Conservation (phyloP, 2,888 invertebrate species). For the Thyatira batis region DNA sequence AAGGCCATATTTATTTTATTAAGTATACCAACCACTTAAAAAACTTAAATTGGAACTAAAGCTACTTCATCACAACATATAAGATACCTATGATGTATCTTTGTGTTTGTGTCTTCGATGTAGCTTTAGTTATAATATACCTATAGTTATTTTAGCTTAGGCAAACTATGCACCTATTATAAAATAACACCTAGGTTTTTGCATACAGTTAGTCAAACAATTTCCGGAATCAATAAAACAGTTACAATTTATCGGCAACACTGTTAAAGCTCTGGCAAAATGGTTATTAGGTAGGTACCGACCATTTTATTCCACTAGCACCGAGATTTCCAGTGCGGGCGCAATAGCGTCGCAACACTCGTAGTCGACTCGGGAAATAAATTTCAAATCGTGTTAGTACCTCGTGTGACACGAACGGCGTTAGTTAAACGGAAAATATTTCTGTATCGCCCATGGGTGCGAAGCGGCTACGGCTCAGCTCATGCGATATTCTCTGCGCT, state of each 20-base stretch:
- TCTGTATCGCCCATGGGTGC: slow-evolving; percentile 62
- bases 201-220: not conserved
- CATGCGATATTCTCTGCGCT: slow-evolving; percentile 57
- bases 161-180: slow-evolving; percentile 24
- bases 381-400: slow-evolving; percentile 65
- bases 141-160: too few relatives aligned
- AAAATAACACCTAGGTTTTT: not conserved
- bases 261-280: not conserved
- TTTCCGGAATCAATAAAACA: not conserved
- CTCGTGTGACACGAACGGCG: slow-evolving; percentile 56
- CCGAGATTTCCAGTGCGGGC: slow-evolving; percentile 22
- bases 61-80: too few relatives aligned
- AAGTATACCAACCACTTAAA: too few relatives aligned
- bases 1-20: too few relatives aligned
- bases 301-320: slow-evolving; percentile 3
- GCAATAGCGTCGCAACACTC: slow-evolving; percentile 35
- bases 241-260: not conserved
- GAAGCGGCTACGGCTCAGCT: slow-evolving; percentile 50
- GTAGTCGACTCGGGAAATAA: slow-evolving; percentile 57
- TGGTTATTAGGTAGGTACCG: slow-evolving; percentile 3
- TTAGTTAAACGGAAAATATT: slow-evolving; percentile 74
- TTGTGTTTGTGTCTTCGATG: too few relatives aligned
- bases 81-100: too few relatives aligned
- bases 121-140: too few relatives aligned
- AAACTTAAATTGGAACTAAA: too few relatives aligned